Evolutionary conservation across 2,797 vertebrate species (phyloP).

Genomic region (Coregonus ussuriensis): DNA sequence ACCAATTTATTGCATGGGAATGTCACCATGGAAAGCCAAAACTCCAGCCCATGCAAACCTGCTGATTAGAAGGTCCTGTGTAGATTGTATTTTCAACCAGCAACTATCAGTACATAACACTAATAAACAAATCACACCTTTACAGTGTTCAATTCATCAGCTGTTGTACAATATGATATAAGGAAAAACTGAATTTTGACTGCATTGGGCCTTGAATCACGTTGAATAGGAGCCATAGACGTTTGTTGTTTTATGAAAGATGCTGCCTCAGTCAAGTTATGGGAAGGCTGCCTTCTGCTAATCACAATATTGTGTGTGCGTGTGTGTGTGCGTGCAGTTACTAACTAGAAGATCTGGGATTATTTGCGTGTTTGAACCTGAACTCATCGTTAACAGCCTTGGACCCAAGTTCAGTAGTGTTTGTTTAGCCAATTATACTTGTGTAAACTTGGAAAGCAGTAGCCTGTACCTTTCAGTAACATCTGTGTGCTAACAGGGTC

Average conservation of each 20-base stretch:
- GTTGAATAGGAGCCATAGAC: constrained; percentile 49
- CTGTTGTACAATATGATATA: no score
- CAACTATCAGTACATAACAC: no score
- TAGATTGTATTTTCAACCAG: no score
- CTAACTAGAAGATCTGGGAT: no score
- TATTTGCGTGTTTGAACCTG: constrained; percentile 7
- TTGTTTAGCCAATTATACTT: not conserved
- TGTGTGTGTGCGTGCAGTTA: not conserved
- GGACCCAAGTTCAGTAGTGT: not conserved
- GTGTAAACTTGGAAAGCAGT: constrained; percentile 16
- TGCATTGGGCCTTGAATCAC: constrained; percentile 30
- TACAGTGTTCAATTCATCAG: no score
- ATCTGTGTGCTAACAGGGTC: constrained; percentile 41
- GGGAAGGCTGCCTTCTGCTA: constrained; percentile 41
- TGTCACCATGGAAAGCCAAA: no score
- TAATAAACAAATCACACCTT: no score
- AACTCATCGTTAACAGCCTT: constrained; percentile 16
- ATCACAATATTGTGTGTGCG: constrained; percentile 8
- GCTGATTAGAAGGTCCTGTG: no score
- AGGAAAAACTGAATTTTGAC: no score
- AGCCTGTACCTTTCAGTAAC: constrained; percentile 9
- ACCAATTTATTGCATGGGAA: no score
- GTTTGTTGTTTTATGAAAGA: constrained; percentile 68
- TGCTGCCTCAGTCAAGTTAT: constrained; percentile 46
- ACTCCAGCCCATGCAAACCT: no score